phyloP scores from a whole-genome alignment of 2,888 invertebrate species.

The Halocaridina rubra region DNA sequence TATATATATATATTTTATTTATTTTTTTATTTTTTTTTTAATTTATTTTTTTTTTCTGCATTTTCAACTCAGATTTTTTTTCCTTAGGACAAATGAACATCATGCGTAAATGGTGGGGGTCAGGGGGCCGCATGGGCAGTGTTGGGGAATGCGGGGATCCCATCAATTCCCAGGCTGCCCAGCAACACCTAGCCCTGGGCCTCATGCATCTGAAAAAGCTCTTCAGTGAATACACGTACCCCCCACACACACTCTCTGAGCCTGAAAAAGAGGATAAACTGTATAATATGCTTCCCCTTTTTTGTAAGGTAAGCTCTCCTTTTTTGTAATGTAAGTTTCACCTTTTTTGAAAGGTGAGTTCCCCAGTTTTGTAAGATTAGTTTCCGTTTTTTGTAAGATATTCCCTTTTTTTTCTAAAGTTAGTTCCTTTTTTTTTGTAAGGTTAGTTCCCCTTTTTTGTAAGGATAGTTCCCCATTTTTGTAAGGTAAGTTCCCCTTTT shows the following conservation, averaged over 20 bases:
- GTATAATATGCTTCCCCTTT: conserved; percentile 96
- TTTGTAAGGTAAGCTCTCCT: conserved; percentile 84
- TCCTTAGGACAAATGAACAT: conserved; percentile 79
- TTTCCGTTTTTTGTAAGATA: neutral
- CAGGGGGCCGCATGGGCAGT: conserved; percentile 72
- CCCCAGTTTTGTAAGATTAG: neutral
- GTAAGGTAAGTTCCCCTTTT: too few relatives aligned
- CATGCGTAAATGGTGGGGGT: conserved; percentile 87
- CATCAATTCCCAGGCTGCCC: conserved; percentile 65
- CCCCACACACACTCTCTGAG: conserved; percentile 82
- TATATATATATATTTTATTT: neutral
- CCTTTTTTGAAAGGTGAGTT: neutral
- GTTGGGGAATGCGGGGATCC: conserved; percentile 71
- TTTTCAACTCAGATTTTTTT: neutral
- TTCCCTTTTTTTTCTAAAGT: too few relatives aligned
- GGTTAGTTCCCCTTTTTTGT: too few relatives aligned
- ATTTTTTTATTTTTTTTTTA: neutral
- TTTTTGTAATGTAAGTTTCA: neutral
- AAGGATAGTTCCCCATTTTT: too few relatives aligned
- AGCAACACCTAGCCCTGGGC: conserved; percentile 81
- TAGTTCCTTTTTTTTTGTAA: too few relatives aligned
- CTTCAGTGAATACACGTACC: conserved; percentile 93
- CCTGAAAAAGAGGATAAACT: conserved; percentile 90
- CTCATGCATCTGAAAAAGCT: conserved; percentile 96
- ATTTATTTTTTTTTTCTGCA: neutral